phyloP scores from a whole-genome alignment of 2,888 invertebrate species.

The Leptinotarsa haldemani region DNA sequence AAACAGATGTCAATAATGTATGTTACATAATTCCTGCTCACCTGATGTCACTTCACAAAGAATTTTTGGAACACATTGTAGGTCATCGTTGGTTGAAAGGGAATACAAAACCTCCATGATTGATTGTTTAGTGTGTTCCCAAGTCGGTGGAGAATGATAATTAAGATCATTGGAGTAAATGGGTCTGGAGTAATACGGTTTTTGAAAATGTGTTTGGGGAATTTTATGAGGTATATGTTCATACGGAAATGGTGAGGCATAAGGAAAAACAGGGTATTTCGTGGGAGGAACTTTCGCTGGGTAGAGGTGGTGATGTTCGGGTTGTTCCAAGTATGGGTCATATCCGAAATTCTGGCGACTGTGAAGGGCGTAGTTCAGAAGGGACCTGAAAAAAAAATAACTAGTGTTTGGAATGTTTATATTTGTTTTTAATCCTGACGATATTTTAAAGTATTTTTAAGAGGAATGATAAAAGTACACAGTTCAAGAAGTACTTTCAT shows the following conservation, averaged over 20 bases:
- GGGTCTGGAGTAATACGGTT: not conserved
- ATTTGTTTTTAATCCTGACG: too few species aligned
- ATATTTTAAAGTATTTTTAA: too few species aligned
- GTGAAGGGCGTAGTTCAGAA: not conserved
- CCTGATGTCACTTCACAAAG: conserved; percentile 82
- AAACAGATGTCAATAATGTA: too few species aligned
- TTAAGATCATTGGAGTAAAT: not conserved
- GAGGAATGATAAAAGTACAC: too few species aligned
- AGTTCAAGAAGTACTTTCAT: too few species aligned
- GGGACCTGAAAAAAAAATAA: not conserved
- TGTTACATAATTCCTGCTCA: conserved; percentile 53
- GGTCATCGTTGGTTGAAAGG: conserved; percentile 79
- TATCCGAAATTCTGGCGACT: not conserved
- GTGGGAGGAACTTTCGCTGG: not conserved
- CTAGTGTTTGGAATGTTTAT: too few species aligned
- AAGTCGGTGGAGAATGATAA: not conserved
- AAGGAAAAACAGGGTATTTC: not conserved
- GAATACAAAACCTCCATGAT: conserved; percentile 70
- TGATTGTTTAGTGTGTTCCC: conserved; percentile 1
- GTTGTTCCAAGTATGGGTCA: not conserved
- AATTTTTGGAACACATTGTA: conserved; percentile 82
- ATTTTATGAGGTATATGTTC: not conserved
- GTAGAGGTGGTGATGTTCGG: not conserved
- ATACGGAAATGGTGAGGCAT: not conserved
- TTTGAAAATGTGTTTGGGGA: not conserved